Percentiles rank a stretch among this genome's conserved stretches.
These are phyloP conservation scores for Stegophylla sp. DNA, from an alignment of 2,888 invertebrate genomes.

Conservation along the genomic window DNA sequence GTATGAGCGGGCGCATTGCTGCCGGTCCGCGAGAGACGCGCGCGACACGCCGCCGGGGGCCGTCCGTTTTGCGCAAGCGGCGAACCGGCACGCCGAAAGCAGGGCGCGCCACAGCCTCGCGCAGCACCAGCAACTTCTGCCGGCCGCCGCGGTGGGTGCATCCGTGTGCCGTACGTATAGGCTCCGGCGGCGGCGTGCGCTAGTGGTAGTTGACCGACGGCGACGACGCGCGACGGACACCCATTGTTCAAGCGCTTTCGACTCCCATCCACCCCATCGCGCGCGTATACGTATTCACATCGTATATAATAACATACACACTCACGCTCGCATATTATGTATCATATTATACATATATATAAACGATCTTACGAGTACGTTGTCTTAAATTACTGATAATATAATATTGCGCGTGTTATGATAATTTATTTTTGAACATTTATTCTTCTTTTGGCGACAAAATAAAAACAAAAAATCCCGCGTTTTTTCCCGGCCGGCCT, in stretches of 20 bases:
- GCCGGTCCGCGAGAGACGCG: slow-evolving; percentile 24
- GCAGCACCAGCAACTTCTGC: slow-evolving; percentile 21
- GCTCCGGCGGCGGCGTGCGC: slow-evolving; percentile 44
- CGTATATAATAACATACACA: neutral
- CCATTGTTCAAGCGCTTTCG: neutral
- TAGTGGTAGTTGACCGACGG: slow-evolving; percentile 47
- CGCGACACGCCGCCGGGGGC: slow-evolving; percentile 36
- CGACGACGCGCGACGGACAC: slow-evolving; percentile 45
- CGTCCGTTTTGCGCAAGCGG: slow-evolving; percentile 46
- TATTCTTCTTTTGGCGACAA: no score
- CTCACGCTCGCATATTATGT: no score
- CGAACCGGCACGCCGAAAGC: slow-evolving; percentile 48
- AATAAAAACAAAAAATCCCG: no score
- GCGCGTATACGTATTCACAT: neutral
- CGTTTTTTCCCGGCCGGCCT: neutral
- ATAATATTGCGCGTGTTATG: no score
- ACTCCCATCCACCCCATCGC: neutral
- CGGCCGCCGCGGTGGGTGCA: slow-evolving; percentile 9
- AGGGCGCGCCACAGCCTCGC: slow-evolving; percentile 53
- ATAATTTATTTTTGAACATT: no score
- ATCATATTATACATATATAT: no score
- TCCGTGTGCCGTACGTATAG: slow-evolving; percentile 25
- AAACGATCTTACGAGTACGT: no score
- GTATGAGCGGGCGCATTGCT: neutral
- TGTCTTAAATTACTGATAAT: no score